phyloP scores from a whole-genome alignment of 2,113 vertebrate genomes.

The Rutilus rutilus region DNA sequence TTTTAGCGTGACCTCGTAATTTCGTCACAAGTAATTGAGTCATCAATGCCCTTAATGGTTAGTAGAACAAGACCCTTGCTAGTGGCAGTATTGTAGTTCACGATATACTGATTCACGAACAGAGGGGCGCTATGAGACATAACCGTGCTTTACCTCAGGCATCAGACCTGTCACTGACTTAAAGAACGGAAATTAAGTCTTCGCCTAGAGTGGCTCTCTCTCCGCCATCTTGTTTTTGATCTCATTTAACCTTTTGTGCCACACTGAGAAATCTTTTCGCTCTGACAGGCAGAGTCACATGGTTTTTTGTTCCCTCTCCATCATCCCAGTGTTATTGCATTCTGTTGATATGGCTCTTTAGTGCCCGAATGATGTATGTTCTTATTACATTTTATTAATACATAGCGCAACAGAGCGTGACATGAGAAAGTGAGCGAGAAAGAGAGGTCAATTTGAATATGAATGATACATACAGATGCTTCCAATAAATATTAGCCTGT shows the following conservation, averaged over 20 bases:
- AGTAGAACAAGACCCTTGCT: neutral
- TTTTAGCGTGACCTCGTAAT: neutral
- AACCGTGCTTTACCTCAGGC: neutral
- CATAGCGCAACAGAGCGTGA: constrained; percentile 23
- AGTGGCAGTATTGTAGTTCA: neutral
- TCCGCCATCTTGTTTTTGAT: constrained; percentile 20
- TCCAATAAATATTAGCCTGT: constrained; percentile 23
- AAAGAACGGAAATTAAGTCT: constrained; percentile 30
- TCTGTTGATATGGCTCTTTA: constrained; percentile 27
- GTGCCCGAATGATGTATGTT: constrained; percentile 34
- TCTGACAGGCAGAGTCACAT: constrained; percentile 9
- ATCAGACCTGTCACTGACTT: constrained; percentile 12
- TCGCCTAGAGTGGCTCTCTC: neutral
- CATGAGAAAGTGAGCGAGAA: neutral
- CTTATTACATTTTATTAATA: constrained; percentile 47
- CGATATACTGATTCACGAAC: neutral
- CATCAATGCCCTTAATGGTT: neutral
- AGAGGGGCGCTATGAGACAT: neutral
- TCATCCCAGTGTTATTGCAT: constrained; percentile 32
- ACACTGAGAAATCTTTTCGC: constrained; percentile 15
- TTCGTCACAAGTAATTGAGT: neutral
- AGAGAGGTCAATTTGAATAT: constrained; percentile 36
- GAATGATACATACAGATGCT: constrained; percentile 17
- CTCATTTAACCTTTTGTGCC: constrained; percentile 37
- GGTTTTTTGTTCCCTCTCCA: constrained; percentile 6